These are phyloP conservation scores for Ochotona princeps DNA, from an alignment of 2,113 vertebrate species.

Conservation along the genomic window DNA sequence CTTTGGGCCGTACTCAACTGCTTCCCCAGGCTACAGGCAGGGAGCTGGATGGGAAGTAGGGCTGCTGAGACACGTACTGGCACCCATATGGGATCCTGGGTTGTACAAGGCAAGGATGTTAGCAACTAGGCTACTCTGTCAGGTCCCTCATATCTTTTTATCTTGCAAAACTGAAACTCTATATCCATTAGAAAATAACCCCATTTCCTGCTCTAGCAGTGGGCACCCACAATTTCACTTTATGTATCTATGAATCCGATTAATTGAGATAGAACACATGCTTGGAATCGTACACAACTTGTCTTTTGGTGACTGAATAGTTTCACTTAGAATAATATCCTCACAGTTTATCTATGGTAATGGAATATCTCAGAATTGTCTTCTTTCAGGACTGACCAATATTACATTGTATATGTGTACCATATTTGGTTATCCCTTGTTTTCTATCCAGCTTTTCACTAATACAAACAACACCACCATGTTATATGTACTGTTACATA, in stretches of 20 bases:
- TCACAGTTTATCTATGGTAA: neutral
- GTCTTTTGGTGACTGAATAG: neutral
- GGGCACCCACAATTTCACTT: neutral
- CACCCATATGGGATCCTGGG: too few relatives aligned
- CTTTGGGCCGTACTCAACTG: too few relatives aligned
- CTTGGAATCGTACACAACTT: neutral
- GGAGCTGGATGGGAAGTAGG: too few relatives aligned
- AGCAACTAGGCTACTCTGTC: too few relatives aligned
- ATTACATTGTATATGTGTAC: neutral
- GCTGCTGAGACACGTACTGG: too few relatives aligned
- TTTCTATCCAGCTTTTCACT: neutral
- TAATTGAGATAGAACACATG: neutral
- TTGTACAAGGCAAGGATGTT: too few relatives aligned
- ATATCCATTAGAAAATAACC: neutral
- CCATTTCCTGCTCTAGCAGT: neutral
- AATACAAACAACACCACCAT: neutral
- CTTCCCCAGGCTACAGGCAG: too few relatives aligned
- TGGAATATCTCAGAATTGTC: neutral
- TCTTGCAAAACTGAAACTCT: neutral
- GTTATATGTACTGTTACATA: too few relatives aligned
- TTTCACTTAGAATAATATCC: neutral
- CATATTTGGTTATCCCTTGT: neutral
- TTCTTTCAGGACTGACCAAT: neutral
- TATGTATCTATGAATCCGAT: neutral
- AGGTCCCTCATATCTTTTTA: neutral